Evolutionary conservation across 2,888 invertebrate genomes (phyloP).

Genomic region (Diaprepes abbreviatus): DNA sequence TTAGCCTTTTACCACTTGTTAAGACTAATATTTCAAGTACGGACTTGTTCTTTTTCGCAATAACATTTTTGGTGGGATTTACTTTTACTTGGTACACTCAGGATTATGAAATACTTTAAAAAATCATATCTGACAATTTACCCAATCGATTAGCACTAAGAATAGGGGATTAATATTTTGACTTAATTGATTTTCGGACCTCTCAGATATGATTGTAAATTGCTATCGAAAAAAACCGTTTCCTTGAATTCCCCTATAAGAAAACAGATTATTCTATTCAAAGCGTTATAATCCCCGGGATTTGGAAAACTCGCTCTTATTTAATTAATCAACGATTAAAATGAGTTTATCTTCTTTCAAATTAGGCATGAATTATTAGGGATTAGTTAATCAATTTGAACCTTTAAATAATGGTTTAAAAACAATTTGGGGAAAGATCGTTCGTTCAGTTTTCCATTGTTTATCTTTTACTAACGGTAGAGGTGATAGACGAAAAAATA

Average conservation of each 20-base stretch:
- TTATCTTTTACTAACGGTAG: constrained; percentile 4
- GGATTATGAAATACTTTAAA: not conserved
- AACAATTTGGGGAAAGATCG: not conserved
- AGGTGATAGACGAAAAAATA: not conserved
- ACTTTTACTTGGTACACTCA: too few species aligned
- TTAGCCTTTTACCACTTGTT: too few species aligned
- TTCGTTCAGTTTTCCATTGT: not conserved
- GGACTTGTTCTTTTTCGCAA: too few species aligned
- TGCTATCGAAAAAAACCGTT: too few species aligned
- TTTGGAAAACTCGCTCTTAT: not conserved
- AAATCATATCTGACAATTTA: not conserved
- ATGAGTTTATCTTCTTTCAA: not conserved
- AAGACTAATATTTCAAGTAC: too few species aligned
- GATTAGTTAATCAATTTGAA: not conserved
- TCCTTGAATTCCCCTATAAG: not conserved
- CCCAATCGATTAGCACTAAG: not conserved
- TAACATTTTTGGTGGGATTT: too few species aligned
- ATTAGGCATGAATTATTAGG: not conserved
- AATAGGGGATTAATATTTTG: not conserved
- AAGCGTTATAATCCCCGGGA: constrained; percentile 4
- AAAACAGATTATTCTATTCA: not conserved
- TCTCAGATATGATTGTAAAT: not conserved
- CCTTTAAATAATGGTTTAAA: constrained; percentile 1
- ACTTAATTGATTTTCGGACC: not conserved
- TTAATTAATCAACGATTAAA: constrained; percentile 5